Evolutionary conservation across 2,797 vertebrate genomes (phyloP).

Genomic region (Sternarchorhynchus goeldii): DNA sequence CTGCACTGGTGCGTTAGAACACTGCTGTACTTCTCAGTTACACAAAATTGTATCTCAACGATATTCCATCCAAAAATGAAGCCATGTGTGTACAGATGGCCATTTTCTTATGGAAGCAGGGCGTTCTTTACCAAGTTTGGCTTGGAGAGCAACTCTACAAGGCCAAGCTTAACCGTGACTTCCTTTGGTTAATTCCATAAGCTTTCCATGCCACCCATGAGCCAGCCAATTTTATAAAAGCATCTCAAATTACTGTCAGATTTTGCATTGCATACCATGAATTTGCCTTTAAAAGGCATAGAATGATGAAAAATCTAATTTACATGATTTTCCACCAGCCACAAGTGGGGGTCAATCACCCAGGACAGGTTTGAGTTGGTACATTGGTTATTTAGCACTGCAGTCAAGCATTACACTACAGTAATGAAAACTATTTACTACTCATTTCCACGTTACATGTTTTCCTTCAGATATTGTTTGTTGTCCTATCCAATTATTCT

Average conservation of each 20-base stretch:
- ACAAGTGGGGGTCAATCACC: not conserved
- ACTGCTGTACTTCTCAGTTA: conserved; percentile 30
- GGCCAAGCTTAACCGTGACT: not conserved
- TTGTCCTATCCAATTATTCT: not conserved
- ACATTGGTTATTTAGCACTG: not conserved
- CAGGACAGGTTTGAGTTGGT: not conserved
- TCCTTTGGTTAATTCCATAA: not conserved
- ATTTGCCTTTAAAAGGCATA: not conserved
- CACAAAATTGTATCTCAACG: conserved; percentile 9
- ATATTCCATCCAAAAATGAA: conserved; percentile 20
- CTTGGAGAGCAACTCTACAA: not conserved
- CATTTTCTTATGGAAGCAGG: conserved; percentile 20
- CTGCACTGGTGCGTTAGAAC: conserved; percentile 28
- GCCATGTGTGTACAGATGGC: conserved; percentile 17
- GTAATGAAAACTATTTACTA: not conserved
- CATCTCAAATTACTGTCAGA: not conserved
- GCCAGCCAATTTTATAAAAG: not conserved
- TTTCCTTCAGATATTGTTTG: conserved; percentile 1
- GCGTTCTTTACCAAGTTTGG: conserved; percentile 16
- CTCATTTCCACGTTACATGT: not conserved
- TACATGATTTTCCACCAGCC: not conserved
- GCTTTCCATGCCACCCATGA: conserved; percentile 1
- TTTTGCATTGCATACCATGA: not conserved
- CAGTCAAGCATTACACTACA: not conserved
- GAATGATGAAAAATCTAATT: not conserved